Evolutionary conservation across 2,113 vertebrate genomes (phyloP).

Genomic region (Hiodon alosoides): DNA sequence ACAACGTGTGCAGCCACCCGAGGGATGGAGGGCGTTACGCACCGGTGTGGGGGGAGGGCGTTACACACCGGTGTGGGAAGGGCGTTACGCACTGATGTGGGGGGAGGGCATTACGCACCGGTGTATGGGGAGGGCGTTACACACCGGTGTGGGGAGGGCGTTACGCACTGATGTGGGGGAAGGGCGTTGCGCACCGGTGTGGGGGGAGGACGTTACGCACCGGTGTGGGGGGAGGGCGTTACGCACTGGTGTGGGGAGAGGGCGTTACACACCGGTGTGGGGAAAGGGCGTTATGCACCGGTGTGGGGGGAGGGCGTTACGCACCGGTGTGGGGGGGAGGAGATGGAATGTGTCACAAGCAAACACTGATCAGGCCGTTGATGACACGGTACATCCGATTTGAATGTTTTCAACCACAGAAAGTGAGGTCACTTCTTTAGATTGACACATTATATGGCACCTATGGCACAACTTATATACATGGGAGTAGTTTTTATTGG

Average conservation of each 20-base stretch:
- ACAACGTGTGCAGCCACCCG: no score
- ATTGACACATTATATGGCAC: no score
- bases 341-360: neutral
- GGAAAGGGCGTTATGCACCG: no score
- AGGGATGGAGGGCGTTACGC: neutral
- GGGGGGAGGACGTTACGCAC: neutral
- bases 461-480: no score
- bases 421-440: neutral
- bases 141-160: no score
- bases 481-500: no score
- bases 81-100: neutral
- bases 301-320: neutral
- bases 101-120: neutral
- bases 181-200: neutral
- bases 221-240: neutral
- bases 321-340: neutral
- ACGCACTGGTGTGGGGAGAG: no score
- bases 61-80: no score
- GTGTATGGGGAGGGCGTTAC: neutral
- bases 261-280: no score
- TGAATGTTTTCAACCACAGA: neutral
- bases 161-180: no score
- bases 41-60: neutral
- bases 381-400: neutral
- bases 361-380: constrained; percentile 5